These are phyloP conservation scores for Gastrophysa polygoni DNA, from an alignment of 2,888 invertebrate genomes.

Conservation along the genomic window DNA sequence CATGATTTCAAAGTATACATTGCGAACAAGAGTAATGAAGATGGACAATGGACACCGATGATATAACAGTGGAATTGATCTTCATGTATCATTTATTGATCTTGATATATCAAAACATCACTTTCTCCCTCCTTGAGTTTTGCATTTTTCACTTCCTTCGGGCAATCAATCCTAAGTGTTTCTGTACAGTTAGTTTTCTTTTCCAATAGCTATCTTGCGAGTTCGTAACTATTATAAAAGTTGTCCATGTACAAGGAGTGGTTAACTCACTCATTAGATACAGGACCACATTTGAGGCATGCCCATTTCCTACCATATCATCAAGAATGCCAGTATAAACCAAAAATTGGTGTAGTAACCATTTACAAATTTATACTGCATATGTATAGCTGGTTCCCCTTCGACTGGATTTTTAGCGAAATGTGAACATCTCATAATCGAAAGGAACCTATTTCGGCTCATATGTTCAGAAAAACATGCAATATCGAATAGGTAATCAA, in stretches of 20 bases:
- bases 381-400: constrained; percentile 40
- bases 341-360: constrained; percentile 45
- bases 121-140: background rate
- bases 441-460: constrained; percentile 6
- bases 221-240: constrained; percentile 24
- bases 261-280: background rate
- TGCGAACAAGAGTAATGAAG: too few relatives aligned
- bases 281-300: constrained; percentile 35
- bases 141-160: background rate
- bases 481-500: constrained; percentile 1
- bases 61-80: too few relatives aligned
- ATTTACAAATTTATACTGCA: constrained; percentile 48
- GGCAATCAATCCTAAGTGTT: background rate
- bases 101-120: too few relatives aligned
- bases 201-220: constrained; percentile 15
- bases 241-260: constrained; percentile 27
- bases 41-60: too few relatives aligned
- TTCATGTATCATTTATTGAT: too few relatives aligned
- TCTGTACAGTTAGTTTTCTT: background rate
- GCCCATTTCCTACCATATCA: constrained; percentile 16
- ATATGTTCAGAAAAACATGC: constrained; percentile 7
- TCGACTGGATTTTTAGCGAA: constrained; percentile 9
- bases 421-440: constrained; percentile 14
- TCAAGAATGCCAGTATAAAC: constrained; percentile 12
- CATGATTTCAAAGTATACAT: too few relatives aligned